Conservation (phyloP, 2,113 vertebrate genomes). For the Leiothrix lutea region DNA sequence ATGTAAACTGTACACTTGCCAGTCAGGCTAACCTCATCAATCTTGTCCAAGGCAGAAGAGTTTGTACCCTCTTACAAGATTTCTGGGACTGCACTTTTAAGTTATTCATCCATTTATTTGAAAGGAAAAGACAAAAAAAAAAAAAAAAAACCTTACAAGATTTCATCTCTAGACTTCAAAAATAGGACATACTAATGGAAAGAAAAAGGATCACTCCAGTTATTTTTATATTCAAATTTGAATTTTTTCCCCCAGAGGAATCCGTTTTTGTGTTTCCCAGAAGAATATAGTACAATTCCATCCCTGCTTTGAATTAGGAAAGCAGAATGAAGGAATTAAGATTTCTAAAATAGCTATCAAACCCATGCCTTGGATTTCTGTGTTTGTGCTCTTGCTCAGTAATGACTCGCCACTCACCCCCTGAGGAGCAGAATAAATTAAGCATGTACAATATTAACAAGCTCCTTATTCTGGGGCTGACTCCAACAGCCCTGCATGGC, state of each 20-base stretch:
- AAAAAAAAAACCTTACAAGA: not conserved
- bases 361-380: not conserved
- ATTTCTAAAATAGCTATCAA: constrained; percentile 17
- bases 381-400: constrained; percentile 15
- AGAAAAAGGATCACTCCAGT: constrained; percentile 36
- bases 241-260: constrained; percentile 43
- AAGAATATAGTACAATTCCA: constrained; percentile 18
- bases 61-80: constrained; percentile 12
- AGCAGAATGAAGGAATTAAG: constrained; percentile 43
- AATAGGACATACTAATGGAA: constrained; percentile 18
- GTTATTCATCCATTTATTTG: constrained; percentile 30
- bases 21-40: constrained; percentile 57
- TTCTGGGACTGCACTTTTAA: constrained; percentile 27
- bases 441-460: not conserved
- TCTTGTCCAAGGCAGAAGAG: constrained; percentile 41
- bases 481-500: not conserved
- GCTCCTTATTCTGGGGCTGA: not conserved
- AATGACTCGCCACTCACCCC: constrained; percentile 8
- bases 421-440: constrained; percentile 34
- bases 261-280: constrained; percentile 8
- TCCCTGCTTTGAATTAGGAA: constrained; percentile 52
- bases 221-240: constrained; percentile 34
- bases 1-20: constrained; percentile 63
- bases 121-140: not conserved
- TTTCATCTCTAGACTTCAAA: constrained; percentile 21